Conservation (phyloP, 2,797 vertebrate genomes). For the Acropternis orthonyx region DNA sequence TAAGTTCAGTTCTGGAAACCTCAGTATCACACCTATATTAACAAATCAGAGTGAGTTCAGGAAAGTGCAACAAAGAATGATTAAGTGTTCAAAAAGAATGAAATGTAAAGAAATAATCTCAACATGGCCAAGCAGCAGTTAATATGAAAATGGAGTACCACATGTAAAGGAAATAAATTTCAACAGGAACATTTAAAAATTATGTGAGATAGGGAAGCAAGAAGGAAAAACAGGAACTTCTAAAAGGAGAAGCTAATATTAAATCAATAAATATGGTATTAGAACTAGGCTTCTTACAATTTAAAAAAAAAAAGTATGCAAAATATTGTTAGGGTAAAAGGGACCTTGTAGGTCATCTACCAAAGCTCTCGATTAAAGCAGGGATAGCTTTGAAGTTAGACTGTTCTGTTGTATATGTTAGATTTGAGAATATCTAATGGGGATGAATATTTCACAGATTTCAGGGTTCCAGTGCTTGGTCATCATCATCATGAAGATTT, state of each 20-base stretch:
- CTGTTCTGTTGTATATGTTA: background rate
- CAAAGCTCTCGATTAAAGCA: background rate
- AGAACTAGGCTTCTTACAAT: background rate
- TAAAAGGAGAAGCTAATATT: background rate
- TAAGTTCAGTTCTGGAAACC: background rate
- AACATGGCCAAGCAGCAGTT: background rate
- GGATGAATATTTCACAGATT: background rate
- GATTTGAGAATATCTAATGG: background rate
- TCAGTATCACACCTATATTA: slow-evolving; percentile 15
- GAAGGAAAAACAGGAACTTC: background rate
- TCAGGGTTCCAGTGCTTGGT: background rate
- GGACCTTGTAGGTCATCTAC: background rate
- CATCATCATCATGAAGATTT: background rate
- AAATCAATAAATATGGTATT: background rate
- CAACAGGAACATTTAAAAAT: background rate
- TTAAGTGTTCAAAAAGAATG: background rate
- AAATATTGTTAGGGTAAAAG: background rate
- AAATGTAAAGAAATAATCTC: background rate
- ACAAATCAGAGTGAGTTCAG: slow-evolving; percentile 1
- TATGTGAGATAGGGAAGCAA: background rate
- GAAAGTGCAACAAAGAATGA: background rate
- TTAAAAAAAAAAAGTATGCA: background rate
- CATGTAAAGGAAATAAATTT: background rate
- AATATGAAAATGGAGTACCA: background rate
- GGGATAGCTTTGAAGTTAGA: background rate